These are phyloP conservation scores for Pyrgus malvae DNA, from an alignment of 2,888 invertebrate species.

Conservation along the genomic window DNA sequence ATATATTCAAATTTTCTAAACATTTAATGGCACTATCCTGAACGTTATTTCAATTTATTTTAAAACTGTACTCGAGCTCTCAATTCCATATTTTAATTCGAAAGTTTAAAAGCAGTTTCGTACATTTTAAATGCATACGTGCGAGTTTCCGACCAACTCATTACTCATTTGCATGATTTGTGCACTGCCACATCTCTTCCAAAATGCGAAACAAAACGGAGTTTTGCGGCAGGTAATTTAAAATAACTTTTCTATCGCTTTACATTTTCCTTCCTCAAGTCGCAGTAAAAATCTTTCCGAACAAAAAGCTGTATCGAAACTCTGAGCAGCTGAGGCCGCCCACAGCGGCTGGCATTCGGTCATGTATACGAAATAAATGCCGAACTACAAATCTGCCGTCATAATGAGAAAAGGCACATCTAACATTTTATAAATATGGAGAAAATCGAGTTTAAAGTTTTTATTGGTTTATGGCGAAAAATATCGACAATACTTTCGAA, in stretches of 20 bases:
- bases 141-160: not conserved
- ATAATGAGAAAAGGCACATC: no score
- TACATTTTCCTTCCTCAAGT: slow-evolving; percentile 35
- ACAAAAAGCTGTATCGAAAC: slow-evolving; percentile 47
- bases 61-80: not conserved
- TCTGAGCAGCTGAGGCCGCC: slow-evolving; percentile 15
- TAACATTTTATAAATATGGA: no score
- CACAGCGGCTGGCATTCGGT: not conserved
- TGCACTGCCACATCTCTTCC: slow-evolving; percentile 4
- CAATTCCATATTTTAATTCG: not conserved
- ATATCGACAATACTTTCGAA: not conserved
- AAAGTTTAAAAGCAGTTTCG: not conserved
- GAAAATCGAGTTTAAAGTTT: no score
- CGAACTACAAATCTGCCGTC: not conserved
- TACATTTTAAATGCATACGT: slow-evolving; percentile 1
- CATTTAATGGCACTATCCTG: no score
- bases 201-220: slow-evolving; percentile 1
- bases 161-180: slow-evolving; percentile 10
- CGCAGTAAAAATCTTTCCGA: slow-evolving; percentile 41
- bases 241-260: slow-evolving; percentile 41
- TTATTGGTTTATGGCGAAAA: no score
- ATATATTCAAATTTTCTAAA: no score
- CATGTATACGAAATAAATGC: slow-evolving; percentile 5
- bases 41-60: no score
- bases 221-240: slow-evolving; percentile 32